Base-by-base conservation (phyloP, 1,140 invertebrate genomes). In the Laodelphax striatellus region DNA sequence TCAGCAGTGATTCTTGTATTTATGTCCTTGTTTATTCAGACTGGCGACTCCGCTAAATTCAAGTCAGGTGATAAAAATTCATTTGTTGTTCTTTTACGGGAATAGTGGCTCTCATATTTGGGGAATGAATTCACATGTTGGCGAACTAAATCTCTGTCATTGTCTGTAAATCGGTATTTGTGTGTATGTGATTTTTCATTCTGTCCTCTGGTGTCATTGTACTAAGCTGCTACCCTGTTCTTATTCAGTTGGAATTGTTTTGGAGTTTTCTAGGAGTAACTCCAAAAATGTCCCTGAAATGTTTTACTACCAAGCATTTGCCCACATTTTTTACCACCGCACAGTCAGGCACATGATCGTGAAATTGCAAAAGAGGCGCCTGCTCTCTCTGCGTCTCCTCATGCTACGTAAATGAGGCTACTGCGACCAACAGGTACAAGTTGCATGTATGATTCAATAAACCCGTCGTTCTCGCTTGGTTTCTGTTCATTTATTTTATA, bases 401-500 rank as follows among this genome's bases (percentile, higher is more conserved):
- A 38, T 9, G 8, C 10, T 9, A 1, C 11, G 58, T 53, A n/a
- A n/a, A n/a, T n/a, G 46, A 34, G 24, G 44, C 50, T n/a, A n/a
- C 46, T 60, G 28, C 58, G 58, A 19, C 58, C 58, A 31, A 60
- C 38, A 53, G 28, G 46, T 60, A 53, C 22, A 22, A 53, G 17
- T 52, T 53, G 44, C 16, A 60, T n/a, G n/a, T 60, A 19, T 52
- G 58, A 34, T 60, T 60, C 31, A 53, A 38, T 38, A 60, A 53
- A 19, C 10, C 1, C 34, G n/a, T n/a, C n/a, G n/a, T n/a, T n/a
- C n/a, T n/a, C n/a, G n/a, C 34, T 38, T 38, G 58, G 50, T 28
- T n/a, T 58, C 34, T 58, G n/a, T 58, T 58, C 57, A 58, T 58
- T n/a, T 6, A 46, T 44, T 46, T 58, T 46, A 50, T 58, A 58